Conservation (phyloP, 2,797 vertebrate genomes). For the Sebastes paucispinis region DNA sequence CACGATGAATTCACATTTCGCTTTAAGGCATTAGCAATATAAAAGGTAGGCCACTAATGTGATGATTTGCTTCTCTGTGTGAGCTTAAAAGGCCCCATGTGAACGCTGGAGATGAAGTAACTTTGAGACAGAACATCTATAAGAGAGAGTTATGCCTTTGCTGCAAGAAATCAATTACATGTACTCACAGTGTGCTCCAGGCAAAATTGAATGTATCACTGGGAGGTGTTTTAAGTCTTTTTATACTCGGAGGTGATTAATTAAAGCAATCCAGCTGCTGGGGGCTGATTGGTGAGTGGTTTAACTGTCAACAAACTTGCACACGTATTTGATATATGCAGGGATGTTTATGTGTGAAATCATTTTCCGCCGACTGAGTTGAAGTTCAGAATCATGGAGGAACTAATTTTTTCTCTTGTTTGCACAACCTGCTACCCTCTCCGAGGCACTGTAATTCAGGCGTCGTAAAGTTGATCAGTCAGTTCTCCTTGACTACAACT, state of each 20-base stretch:
- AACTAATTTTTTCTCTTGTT: neutral
- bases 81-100: conserved; percentile 45
- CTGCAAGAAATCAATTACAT: conserved; percentile 57
- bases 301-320: conserved; percentile 33
- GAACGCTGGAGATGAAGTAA: conserved; percentile 46
- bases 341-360: neutral
- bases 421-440: neutral
- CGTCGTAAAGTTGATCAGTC: conserved; percentile 17
- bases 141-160: conserved; percentile 51
- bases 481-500: neutral
- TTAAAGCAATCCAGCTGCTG: conserved; percentile 35
- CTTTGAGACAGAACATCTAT: conserved; percentile 47
- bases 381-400: neutral
- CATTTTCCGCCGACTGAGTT: neutral
- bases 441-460: neutral
- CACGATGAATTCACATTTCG: conserved; percentile 5
- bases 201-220: conserved; percentile 56
- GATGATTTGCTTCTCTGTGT: conserved; percentile 51
- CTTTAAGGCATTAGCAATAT: conserved; percentile 31
- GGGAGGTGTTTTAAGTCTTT: conserved; percentile 53
- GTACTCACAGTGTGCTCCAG: conserved; percentile 28
- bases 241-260: conserved; percentile 50
- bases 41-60: conserved; percentile 23
- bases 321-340: conserved; percentile 17
- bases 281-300: conserved; percentile 39